These are phyloP conservation scores for Otolemur crassicaudatus DNA, from an alignment of 2,797 vertebrate species.

Conservation along the genomic window DNA sequence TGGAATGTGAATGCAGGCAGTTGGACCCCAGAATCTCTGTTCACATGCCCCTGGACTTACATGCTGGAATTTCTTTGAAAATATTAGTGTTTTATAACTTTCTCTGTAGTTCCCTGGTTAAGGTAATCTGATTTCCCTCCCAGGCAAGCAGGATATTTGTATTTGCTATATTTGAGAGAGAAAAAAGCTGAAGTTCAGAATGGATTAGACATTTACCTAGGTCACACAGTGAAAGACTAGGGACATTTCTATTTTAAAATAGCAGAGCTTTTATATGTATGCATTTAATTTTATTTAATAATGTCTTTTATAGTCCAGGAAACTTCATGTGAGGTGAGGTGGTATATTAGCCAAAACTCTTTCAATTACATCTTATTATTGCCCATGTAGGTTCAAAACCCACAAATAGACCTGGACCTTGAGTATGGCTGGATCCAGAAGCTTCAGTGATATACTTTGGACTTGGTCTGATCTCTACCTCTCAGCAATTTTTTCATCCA, in stretches of 20 bases:
- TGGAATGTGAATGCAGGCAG: not conserved
- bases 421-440: not conserved
- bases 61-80: not conserved
- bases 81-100: slow-evolving; percentile 1
- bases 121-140: not conserved
- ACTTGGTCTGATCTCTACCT: not conserved
- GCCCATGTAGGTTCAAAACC: not conserved
- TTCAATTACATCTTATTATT: not conserved
- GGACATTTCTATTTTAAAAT: not conserved
- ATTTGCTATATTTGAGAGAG: not conserved
- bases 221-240: not conserved
- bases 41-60: not conserved
- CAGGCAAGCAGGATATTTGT: not conserved
- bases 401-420: not conserved
- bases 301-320: not conserved
- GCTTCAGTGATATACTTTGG: not conserved
- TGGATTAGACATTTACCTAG: not conserved
- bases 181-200: not conserved
- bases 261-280: not conserved
- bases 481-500: not conserved
- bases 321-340: not conserved
- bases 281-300: slow-evolving; percentile 8
- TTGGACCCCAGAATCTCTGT: not conserved
- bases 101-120: not conserved
- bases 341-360: not conserved